Percentiles rank a stretch among this genome's conserved stretches.
Evolutionary conservation across 2,113 vertebrate species (phyloP).

Genomic region (Megalops atlanticus): DNA sequence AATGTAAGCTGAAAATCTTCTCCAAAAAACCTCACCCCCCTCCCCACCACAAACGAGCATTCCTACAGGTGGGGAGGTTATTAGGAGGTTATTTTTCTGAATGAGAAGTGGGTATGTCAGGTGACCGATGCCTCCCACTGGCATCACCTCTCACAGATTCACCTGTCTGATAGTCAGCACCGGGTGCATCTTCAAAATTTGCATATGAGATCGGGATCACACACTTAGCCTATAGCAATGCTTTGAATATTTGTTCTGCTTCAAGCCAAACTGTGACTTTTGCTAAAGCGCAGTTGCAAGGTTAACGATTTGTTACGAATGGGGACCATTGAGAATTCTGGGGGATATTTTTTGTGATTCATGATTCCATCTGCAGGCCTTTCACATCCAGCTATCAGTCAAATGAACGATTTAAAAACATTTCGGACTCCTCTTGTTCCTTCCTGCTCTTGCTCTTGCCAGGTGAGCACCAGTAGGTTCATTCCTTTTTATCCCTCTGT

Average conservation of each 20-base stretch:
- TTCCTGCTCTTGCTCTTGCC: neutral
- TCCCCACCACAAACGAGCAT: neutral
- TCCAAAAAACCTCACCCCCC: neutral
- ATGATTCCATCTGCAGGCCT: neutral
- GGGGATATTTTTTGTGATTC: neutral
- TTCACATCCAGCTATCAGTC: neutral
- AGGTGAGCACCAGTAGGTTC: neutral
- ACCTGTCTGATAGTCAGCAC: neutral
- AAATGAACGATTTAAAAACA: neutral
- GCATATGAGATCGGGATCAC: conserved; percentile 3
- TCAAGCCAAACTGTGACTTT: conserved; percentile 7
- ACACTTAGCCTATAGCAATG: neutral
- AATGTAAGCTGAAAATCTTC: neutral
- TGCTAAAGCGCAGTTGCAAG: neutral
- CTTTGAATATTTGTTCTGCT: conserved; percentile 6
- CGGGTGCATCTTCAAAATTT: neutral
- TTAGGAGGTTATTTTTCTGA: too few species aligned
- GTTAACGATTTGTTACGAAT: neutral
- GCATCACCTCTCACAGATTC: neutral
- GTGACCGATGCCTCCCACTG: neutral
- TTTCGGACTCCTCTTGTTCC: neutral
- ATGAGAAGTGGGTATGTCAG: too few species aligned
- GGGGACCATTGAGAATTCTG: neutral
- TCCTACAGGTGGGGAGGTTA: too few species aligned
- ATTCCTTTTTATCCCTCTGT: too few species aligned